Conservation (phyloP, 2,797 vertebrate species). For the Cyprinodon diabolis region DNA sequence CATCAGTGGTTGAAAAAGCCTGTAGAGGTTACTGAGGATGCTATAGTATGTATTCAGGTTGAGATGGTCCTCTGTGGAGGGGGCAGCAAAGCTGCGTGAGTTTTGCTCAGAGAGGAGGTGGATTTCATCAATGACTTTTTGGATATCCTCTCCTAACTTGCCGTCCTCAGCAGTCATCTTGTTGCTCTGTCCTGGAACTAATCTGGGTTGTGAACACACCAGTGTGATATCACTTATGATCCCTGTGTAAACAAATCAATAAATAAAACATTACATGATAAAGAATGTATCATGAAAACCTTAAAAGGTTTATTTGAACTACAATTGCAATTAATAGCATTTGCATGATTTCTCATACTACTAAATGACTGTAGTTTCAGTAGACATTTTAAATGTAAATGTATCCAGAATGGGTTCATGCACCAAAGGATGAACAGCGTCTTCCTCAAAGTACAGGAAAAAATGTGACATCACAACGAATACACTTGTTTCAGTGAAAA, state of each 20-base stretch:
- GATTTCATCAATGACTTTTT: slow-evolving; percentile 62
- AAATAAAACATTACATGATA: background rate
- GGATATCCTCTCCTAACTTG: slow-evolving; percentile 60
- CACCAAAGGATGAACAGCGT: background rate
- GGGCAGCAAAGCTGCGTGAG: background rate
- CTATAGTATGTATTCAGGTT: slow-evolving; percentile 56
- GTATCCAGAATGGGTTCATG: background rate
- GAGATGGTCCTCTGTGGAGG: slow-evolving; percentile 11
- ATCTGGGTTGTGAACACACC: slow-evolving; percentile 39
- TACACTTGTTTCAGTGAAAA: too few relatives aligned
- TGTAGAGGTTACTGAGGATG: slow-evolving; percentile 56
- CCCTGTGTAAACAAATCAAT: slow-evolving; percentile 41
- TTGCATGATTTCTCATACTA: too few relatives aligned
- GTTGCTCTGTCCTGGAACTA: slow-evolving; percentile 21
- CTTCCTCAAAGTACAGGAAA: too few relatives aligned
- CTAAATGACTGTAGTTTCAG: background rate
- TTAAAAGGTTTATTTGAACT: background rate
- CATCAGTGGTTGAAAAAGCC: slow-evolving; percentile 54
- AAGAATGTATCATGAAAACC: too few relatives aligned
- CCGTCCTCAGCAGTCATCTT: background rate
- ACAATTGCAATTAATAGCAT: too few relatives aligned
- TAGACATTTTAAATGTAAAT: background rate
- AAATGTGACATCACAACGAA: too few relatives aligned
- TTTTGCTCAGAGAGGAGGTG: slow-evolving; percentile 52
- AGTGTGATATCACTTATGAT: slow-evolving; percentile 37